phyloP scores from a whole-genome alignment of 1,140 invertebrate genomes.

The Uloborus diversus region DNA sequence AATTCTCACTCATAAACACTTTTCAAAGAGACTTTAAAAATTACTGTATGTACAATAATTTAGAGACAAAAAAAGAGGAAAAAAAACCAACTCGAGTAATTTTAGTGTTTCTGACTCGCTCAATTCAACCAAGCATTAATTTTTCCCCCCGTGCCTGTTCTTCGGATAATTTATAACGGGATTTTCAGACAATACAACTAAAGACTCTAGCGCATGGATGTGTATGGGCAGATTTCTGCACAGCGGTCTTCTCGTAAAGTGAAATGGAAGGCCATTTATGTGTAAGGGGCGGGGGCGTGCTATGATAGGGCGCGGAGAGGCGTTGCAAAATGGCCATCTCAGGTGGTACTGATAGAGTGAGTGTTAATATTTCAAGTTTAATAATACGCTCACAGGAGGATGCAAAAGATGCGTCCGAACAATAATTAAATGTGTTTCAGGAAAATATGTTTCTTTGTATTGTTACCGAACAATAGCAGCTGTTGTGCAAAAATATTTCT shows the following conservation, averaged over 20 bases:
- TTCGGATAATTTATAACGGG: neutral
- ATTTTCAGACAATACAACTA: neutral
- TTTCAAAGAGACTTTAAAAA: no score
- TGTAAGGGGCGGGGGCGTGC: constrained; percentile 5
- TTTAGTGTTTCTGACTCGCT: neutral
- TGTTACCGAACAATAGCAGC: no score
- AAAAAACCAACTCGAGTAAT: neutral
- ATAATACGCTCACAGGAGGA: constrained; percentile 40
- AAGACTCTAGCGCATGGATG: neutral
- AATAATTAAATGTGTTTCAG: neutral
- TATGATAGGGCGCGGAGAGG: constrained; percentile 7
- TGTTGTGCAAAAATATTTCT: no score
- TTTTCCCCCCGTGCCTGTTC: neutral
- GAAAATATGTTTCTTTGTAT: no score
- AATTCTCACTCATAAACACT: no score
- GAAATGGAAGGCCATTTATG: constrained; percentile 29
- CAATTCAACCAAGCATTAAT: neutral
- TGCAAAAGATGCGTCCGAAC: neutral
- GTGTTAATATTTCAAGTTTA: constrained; percentile 46
- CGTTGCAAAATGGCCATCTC: neutral
- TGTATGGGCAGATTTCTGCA: constrained; percentile 28
- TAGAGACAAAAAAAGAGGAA: no score
- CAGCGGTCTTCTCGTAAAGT: constrained; percentile 29
- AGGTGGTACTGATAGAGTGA: constrained; percentile 28
- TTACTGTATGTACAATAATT: no score